A percentile compares a stretch with the other conserved stretches of the same genome.
Conservation (phyloP, 2,888 invertebrate genomes). For the Parnassius mnemosyne region DNA sequence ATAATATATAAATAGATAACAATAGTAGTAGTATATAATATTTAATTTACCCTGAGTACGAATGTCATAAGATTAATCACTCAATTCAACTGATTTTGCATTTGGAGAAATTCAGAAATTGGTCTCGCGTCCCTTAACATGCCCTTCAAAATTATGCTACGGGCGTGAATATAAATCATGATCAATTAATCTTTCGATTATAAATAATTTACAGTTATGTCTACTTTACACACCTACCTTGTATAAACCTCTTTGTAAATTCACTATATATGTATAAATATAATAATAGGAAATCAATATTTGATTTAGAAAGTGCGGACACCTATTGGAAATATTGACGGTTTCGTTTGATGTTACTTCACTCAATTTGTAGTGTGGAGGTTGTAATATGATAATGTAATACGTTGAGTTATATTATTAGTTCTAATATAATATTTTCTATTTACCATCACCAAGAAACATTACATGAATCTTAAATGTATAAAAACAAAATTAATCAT, state of each 20-base stretch:
- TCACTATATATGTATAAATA: slow-evolving; percentile 53
- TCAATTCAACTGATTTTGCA: slow-evolving; percentile 49
- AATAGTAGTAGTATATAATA: slow-evolving; percentile 48
- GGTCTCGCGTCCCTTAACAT: slow-evolving; percentile 59
- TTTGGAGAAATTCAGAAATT: slow-evolving; percentile 66
- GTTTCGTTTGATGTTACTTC: not conserved
- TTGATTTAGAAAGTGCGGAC: slow-evolving; percentile 1
- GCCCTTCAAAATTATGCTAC: slow-evolving; percentile 67
- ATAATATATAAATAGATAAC: slow-evolving; percentile 60
- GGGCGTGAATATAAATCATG: slow-evolving; percentile 46
- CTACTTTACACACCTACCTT: slow-evolving; percentile 78
- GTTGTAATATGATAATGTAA: not conserved
- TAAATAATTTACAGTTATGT: slow-evolving; percentile 64
- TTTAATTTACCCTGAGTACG: slow-evolving; percentile 73
- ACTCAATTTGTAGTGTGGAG: slow-evolving; percentile 15
- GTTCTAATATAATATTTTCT: not conserved
- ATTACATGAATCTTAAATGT: slow-evolving; percentile 17
- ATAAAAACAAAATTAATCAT: slow-evolving; percentile 31
- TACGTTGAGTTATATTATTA: not conserved
- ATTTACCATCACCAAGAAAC: slow-evolving; percentile 13
- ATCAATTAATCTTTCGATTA: slow-evolving; percentile 38
- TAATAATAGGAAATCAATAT: slow-evolving; percentile 34
- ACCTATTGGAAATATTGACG: slow-evolving; percentile 19
- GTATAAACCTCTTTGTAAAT: slow-evolving; percentile 79
- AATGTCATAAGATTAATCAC: slow-evolving; percentile 75